A percentile compares a stretch with the other conserved stretches of the same genome.
phyloP scores from a whole-genome alignment of 2,888 invertebrate genomes.

The Anaspis maculata region DNA sequence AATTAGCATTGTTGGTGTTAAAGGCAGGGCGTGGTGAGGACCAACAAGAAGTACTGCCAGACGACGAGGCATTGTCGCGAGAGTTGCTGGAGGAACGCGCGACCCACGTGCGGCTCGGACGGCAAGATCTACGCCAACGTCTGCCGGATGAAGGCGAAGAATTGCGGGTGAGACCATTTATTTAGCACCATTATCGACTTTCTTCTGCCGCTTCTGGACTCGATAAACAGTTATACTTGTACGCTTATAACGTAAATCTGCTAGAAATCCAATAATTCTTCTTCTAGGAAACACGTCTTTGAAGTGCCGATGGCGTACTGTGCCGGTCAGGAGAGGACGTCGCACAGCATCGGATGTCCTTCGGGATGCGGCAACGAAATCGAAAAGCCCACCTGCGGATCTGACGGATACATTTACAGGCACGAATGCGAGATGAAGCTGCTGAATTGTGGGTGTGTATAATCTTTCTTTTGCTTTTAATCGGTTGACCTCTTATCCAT shows the following conservation, averaged over 20 bases:
- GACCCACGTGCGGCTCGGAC: slow-evolving; percentile 85
- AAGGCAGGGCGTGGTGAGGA: slow-evolving; percentile 77
- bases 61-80: slow-evolving; percentile 86
- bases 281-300: slow-evolving; percentile 76
- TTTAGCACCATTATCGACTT: slow-evolving; percentile 1
- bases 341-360: slow-evolving; percentile 56
- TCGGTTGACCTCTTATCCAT: slow-evolving; percentile 1
- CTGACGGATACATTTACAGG: slow-evolving; percentile 80
- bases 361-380: slow-evolving; percentile 65
- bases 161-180: slow-evolving; percentile 64
- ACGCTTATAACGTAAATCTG: too few species aligned
- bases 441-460: slow-evolving; percentile 81
- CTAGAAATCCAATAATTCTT: too few species aligned
- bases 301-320: slow-evolving; percentile 88
- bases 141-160: slow-evolving; percentile 85
- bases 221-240: too few species aligned
- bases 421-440: slow-evolving; percentile 84
- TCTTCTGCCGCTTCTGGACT: too few species aligned
- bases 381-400: slow-evolving; percentile 73
- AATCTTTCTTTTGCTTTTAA: slow-evolving; percentile 1
- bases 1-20: too few species aligned
- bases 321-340: slow-evolving; percentile 64
- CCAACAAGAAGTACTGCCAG: slow-evolving; percentile 85
- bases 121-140: slow-evolving; percentile 83
- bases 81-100: slow-evolving; percentile 82